These are phyloP conservation scores for Vimba vimba DNA, from an alignment of 2,113 vertebrate genomes.

Conservation along the genomic window DNA sequence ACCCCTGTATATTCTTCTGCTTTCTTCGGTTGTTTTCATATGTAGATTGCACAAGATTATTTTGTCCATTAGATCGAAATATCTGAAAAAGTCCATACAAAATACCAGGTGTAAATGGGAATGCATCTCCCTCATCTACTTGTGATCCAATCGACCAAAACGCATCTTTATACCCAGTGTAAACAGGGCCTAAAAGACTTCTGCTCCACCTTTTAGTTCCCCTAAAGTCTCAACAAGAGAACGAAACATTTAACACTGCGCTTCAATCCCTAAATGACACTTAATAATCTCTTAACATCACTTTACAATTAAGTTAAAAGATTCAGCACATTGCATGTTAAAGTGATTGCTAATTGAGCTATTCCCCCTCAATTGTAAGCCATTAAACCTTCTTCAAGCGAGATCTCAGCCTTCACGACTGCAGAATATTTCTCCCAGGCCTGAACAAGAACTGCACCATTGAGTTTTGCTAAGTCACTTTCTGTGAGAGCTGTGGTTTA, in stretches of 20 bases:
- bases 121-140: too few relatives aligned
- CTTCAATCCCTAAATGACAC: constrained; percentile 10
- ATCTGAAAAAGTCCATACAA: too few relatives aligned
- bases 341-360: constrained; percentile 28
- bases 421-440: constrained; percentile 52
- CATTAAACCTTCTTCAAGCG: constrained; percentile 50
- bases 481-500: constrained; percentile 51
- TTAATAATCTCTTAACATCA: constrained; percentile 8
- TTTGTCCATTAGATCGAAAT: too few relatives aligned
- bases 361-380: constrained; percentile 45
- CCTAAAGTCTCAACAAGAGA: background rate
- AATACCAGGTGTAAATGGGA: too few relatives aligned
- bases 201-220: background rate
- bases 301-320: background rate
- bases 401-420: constrained; percentile 50
- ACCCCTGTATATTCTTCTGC: too few relatives aligned
- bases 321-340: background rate
- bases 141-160: too few relatives aligned
- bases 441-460: constrained; percentile 40
- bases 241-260: background rate
- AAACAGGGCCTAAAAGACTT: too few relatives aligned
- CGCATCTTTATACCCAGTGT: background rate
- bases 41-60: too few relatives aligned
- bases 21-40: too few relatives aligned
- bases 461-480: constrained; percentile 20